Conservation (phyloP, 2,113 vertebrate species). For the Kryptolebias marmoratus region DNA sequence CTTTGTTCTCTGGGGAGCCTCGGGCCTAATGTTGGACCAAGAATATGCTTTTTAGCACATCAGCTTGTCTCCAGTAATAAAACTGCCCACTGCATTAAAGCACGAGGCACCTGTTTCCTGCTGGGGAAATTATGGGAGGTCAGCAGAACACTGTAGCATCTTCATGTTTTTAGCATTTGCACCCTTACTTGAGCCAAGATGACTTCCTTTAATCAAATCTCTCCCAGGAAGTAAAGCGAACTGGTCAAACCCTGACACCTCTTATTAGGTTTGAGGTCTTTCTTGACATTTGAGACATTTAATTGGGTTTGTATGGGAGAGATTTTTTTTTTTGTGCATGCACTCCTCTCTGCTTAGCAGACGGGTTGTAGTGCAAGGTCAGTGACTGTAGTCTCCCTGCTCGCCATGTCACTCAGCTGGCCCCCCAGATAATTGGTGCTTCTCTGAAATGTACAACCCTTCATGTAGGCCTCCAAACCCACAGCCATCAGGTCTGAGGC, state of each 20-base stretch:
- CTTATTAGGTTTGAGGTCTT: constrained; percentile 17
- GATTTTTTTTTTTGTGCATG: neutral
- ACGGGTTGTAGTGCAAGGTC: constrained; percentile 27
- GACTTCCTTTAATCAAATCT: constrained; percentile 18
- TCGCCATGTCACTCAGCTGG: constrained; percentile 10
- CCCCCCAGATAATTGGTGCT: constrained; percentile 51
- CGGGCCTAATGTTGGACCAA: constrained; percentile 35
- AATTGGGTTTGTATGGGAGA: constrained; percentile 24
- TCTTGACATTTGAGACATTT: neutral
- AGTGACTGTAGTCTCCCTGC: constrained; percentile 11
- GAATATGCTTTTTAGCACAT: constrained; percentile 55
- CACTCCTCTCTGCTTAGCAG: neutral
- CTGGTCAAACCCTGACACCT: constrained; percentile 4
- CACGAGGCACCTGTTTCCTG: constrained; percentile 28
- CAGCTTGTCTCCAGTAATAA: constrained; percentile 52
- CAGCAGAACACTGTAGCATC: constrained; percentile 9
- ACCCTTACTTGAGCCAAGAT: neutral
- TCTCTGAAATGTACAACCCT: constrained; percentile 52
- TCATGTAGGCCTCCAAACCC: constrained; percentile 62
- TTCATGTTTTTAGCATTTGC: constrained; percentile 16
- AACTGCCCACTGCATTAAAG: constrained; percentile 61
- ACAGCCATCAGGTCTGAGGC: constrained; percentile 60
- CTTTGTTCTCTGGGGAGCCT: constrained; percentile 33
- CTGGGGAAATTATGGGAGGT: constrained; percentile 37
- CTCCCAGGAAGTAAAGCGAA: constrained; percentile 15